These are phyloP conservation scores for Drosophila mulleri DNA, from an alignment of 2,888 invertebrate species.

Conservation along the genomic window DNA sequence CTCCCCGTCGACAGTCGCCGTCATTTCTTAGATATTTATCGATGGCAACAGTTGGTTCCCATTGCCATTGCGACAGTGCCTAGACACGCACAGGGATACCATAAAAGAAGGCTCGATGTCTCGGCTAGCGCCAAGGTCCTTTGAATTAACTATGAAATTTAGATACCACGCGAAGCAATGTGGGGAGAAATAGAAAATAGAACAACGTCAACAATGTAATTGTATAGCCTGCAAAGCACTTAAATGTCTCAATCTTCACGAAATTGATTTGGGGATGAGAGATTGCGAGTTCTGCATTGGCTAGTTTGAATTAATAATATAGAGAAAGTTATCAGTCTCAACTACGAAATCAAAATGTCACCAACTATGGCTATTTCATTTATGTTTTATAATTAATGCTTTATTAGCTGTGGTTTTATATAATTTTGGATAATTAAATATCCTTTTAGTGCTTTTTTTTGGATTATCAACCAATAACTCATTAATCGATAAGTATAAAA, in stretches of 20 bases:
- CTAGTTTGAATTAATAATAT: no score
- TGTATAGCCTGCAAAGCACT: background rate
- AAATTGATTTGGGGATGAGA: no score
- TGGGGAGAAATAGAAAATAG: background rate
- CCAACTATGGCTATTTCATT: no score
- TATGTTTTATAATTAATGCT: no score
- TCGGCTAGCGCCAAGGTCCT: constrained; percentile 35
- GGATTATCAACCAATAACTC: no score
- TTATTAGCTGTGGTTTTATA: no score
- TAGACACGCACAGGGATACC: constrained; percentile 47
- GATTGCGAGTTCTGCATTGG: no score
- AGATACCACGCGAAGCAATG: background rate
- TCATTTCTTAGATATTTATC: constrained; percentile 45
- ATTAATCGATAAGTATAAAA: no score
- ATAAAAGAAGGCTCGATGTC: constrained; percentile 29
- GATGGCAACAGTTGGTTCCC: constrained; percentile 58
- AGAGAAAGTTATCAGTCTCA: background rate
- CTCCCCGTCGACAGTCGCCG: constrained; percentile 9
- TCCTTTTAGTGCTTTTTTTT: no score
- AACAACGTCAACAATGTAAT: constrained; percentile 7
- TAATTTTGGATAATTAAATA: no score
- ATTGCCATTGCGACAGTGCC: constrained; percentile 19
- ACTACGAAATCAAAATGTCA: background rate
- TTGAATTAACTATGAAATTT: constrained; percentile 5
- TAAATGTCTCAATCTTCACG: background rate